phyloP scores from a whole-genome alignment of 2,888 invertebrate species.

The Drosophila histrio region DNA sequence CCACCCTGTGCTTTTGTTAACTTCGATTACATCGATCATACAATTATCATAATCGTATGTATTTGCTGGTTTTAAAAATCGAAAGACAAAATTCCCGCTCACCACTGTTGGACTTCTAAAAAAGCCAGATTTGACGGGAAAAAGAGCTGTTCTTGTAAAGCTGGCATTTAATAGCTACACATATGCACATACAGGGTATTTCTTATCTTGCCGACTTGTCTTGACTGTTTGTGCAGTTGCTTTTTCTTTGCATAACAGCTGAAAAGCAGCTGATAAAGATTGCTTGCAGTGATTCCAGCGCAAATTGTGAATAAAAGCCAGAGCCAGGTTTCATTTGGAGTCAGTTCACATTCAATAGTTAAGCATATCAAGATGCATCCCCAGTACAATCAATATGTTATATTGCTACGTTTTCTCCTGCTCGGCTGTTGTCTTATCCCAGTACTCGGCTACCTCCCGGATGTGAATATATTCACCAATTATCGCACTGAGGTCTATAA shows the following conservation, averaged over 20 bases:
- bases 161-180: too few relatives aligned
- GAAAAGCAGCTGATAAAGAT: neutral
- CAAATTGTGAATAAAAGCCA: conserved; percentile 20
- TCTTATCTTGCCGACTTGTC: neutral
- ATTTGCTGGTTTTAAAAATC: too few relatives aligned
- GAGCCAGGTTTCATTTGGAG: neutral
- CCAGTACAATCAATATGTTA: neutral
- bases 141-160: too few relatives aligned
- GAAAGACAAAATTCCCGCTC: too few relatives aligned
- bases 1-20: too few relatives aligned
- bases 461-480: conserved; percentile 67
- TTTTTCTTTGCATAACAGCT: conserved; percentile 25
- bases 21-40: too few relatives aligned
- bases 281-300: neutral
- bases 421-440: conserved; percentile 25
- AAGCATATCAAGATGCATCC: conserved; percentile 18
- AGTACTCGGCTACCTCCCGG: conserved; percentile 45
- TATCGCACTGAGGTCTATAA: conserved; percentile 68
- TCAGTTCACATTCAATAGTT: neutral
- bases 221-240: conserved; percentile 9
- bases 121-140: too few relatives aligned
- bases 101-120: too few relatives aligned
- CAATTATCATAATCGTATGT: too few relatives aligned
- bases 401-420: conserved; percentile 34
- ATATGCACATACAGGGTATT: too few relatives aligned